Evolutionary conservation across 2,888 invertebrate species (phyloP).

Genomic region (Caenorhabditis auriculariae): DNA sequence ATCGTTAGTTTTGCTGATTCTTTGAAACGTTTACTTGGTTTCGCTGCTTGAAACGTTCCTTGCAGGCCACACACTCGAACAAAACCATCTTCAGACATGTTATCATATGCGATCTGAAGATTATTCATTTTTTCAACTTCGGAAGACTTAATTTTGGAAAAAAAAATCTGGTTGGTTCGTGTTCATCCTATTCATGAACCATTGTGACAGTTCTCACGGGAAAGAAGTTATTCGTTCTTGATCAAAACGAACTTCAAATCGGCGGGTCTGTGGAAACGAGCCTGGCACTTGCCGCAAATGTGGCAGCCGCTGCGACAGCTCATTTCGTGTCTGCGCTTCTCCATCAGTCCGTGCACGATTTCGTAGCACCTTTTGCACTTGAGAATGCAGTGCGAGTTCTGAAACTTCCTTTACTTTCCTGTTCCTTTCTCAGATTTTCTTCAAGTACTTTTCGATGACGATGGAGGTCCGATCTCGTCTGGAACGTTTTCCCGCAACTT

Average conservation of each 20-base stretch:
- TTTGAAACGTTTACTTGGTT: constrained; percentile 13
- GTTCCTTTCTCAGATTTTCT: background rate
- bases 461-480: constrained; percentile 22
- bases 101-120: constrained; percentile 21
- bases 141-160: too few species aligned
- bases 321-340: constrained; percentile 21
- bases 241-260: too few species aligned
- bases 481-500: constrained; percentile 32
- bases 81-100: constrained; percentile 20
- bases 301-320: constrained; percentile 16
- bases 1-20: background rate
- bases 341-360: constrained; percentile 11
- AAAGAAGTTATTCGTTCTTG: too few species aligned
- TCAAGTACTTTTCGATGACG: constrained; percentile 17
- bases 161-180: background rate
- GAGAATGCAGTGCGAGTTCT: constrained; percentile 16
- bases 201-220: constrained; percentile 4
- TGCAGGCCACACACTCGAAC: constrained; percentile 28
- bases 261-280: constrained; percentile 1
- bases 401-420: constrained; percentile 4
- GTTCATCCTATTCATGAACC: background rate
- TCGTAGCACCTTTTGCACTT: constrained; percentile 16
- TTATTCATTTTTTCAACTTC: background rate
- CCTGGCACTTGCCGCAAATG: constrained; percentile 2
- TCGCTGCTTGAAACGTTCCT: constrained; percentile 24